Evolutionary conservation across 2,113 vertebrate species (phyloP), one percentile per base, ranked within the genome.

Genomic region (Mola mola): DNA sequence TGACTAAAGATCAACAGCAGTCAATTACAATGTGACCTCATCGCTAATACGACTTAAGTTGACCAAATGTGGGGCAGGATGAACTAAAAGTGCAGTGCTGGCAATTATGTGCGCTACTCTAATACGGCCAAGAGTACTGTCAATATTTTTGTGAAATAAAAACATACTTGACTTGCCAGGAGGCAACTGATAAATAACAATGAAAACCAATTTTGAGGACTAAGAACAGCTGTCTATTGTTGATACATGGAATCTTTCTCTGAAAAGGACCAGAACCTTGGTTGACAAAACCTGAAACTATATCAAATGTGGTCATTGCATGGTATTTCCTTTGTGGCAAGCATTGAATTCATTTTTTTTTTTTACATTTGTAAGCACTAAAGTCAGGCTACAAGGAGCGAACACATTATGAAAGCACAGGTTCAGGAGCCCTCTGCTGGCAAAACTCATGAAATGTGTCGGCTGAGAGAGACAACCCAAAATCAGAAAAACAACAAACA

Each of bases 381-480:
- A 29, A 17, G 12, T 62, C 15, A 36, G 17, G n/a, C 7, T 6
- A 61, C 20, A 34, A 24, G 22, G 12, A 24, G 37, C 49, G 20
- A 12, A 21, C 26, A 11, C 16, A 38, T 2, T 44, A 2, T 24
- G n/a, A 65, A 71, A 72, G n/a, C 16, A 61, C 52, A 62, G 63
- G n/a, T 57, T 75, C 62, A 31, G 83, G 83, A 85, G 85, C 87
- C 88, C 86, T 77, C 90, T 91, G 72, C 66, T 88, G 91, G 87
- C 22, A 28, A 74, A 69, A 78, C 40, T 5, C 6, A 9, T 29
- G 28, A 29, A 29, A 29, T 29, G 9, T 9, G 9, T 29, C 28
- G 6, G 9, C 28, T 29, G n/a, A n/a, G n/a, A n/a, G n/a, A n/a
- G n/a, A n/a, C n/a, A n/a, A n/a, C n/a, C n/a, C n/a, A n/a, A n/a